A percentile compares a stretch with the other conserved stretches of the same genome.
Evolutionary conservation across 35 echinoderm and acorn worm genomes (phyloP).

Genomic region (Strongylocentrotus purpuratus): DNA sequence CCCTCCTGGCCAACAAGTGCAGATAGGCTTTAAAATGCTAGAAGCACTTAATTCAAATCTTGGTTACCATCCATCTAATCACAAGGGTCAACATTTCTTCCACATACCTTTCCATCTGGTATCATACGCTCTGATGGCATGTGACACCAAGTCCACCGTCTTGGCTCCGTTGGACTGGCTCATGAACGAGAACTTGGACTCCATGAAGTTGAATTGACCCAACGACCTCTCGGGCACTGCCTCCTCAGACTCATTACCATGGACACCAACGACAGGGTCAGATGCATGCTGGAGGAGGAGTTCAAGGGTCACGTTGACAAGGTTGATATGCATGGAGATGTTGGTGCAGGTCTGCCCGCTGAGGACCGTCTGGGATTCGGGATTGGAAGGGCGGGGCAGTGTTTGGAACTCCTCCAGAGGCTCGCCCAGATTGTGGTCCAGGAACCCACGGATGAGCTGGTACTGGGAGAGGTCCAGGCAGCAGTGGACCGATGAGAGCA

Average conservation of each 20-base stretch:
- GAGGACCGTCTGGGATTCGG: constrained; percentile 85
- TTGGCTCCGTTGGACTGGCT: constrained; percentile 88
- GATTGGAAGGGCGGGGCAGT: constrained; percentile 67
- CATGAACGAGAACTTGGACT: constrained; percentile 92
- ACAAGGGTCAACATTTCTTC: neutral
- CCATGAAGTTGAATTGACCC: constrained; percentile 91
- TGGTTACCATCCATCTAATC: neutral
- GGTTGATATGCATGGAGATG: constrained; percentile 88
- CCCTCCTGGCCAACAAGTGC: too few species aligned
- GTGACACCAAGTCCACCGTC: constrained; percentile 90
- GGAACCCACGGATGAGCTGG: constrained; percentile 90
- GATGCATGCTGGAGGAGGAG: constrained; percentile 57
- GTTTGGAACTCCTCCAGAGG: constrained; percentile 88
- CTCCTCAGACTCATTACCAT: neutral
- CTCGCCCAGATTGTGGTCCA: constrained; percentile 96
- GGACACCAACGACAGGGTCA: neutral
- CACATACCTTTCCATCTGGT: constrained; percentile 81
- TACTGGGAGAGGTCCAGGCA: constrained; percentile 90
- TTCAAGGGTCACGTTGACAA: constrained; percentile 95
- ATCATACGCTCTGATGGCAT: constrained; percentile 91
- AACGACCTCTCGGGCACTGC: constrained; percentile 58
- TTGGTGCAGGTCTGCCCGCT: constrained; percentile 94
- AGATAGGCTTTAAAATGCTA: too few species aligned
- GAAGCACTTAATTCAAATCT: too few species aligned
- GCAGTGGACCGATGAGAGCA: constrained; percentile 92